Percentiles rank a stretch among this genome's conserved stretches.
phyloP scores from a whole-genome alignment of 2,888 invertebrate genomes.

The Platycnemis pennipes region DNA sequence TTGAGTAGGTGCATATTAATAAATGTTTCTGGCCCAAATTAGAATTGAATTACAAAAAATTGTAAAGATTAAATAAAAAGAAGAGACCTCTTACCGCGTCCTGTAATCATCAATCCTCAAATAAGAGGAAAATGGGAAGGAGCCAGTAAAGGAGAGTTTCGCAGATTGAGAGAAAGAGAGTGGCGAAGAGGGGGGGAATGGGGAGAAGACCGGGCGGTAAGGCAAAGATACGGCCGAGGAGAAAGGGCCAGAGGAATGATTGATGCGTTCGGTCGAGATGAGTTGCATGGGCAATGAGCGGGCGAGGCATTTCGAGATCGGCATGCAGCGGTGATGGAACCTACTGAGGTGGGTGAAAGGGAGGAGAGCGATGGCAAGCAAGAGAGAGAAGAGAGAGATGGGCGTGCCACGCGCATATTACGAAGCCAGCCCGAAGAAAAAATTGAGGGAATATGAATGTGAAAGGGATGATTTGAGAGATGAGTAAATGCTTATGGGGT shows the following conservation, averaged over 20 bases:
- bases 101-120: too few species aligned
- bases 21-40: too few species aligned
- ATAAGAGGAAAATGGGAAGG: background rate
- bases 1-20: too few species aligned
- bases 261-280: background rate
- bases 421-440: background rate
- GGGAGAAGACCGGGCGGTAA: too few species aligned
- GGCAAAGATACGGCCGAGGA: too few species aligned
- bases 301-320: background rate
- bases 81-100: too few species aligned
- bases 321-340: background rate
- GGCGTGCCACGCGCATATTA: background rate
- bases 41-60: too few species aligned
- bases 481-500: background rate
- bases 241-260: background rate
- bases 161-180: background rate
- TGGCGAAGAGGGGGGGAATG: background rate
- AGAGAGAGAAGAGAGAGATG: background rate
- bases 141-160: background rate
- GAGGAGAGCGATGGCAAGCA: background rate
- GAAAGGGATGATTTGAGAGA: background rate
- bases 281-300: background rate
- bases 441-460: background rate
- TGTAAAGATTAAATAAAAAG: too few species aligned
- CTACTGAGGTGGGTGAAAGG: background rate